Evolutionary conservation across 2,797 vertebrate species (phyloP).

Genomic region (Dryobates pubescens): DNA sequence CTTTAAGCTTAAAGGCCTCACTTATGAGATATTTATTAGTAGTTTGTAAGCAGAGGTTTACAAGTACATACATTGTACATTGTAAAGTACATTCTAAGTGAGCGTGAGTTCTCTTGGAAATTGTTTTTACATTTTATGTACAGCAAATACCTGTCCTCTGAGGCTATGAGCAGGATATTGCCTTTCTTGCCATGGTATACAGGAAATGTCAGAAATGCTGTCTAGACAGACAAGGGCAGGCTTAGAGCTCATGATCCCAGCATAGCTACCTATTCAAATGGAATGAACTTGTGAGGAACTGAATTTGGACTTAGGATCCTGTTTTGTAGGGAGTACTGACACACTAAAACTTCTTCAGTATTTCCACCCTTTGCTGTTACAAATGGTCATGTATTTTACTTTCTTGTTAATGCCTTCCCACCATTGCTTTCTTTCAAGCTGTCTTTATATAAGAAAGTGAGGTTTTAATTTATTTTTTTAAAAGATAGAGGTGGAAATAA

Average conservation of each 20-base stretch:
- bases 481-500: neutral
- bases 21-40: neutral
- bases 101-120: neutral
- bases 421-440: neutral
- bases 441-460: neutral
- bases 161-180: neutral
- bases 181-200: neutral
- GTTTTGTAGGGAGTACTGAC: neutral
- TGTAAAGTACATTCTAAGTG: neutral
- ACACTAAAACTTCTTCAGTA: neutral
- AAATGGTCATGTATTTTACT: neutral
- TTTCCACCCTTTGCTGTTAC: neutral
- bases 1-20: neutral
- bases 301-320: constrained; percentile 1
- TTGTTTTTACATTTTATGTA: neutral
- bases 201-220: neutral
- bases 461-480: neutral
- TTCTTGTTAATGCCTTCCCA: neutral
- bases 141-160: neutral
- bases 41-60: neutral
- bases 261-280: neutral
- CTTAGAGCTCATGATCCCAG: constrained; percentile 32
- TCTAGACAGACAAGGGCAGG: constrained; percentile 13
- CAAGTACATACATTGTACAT: accelerated
- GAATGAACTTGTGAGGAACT: constrained; percentile 42